A percentile compares a stretch with the other conserved stretches of the same genome.
These are phyloP conservation scores for Sula dactylatra DNA, from an alignment of 2,113 vertebrate genomes.

Conservation along the genomic window DNA sequence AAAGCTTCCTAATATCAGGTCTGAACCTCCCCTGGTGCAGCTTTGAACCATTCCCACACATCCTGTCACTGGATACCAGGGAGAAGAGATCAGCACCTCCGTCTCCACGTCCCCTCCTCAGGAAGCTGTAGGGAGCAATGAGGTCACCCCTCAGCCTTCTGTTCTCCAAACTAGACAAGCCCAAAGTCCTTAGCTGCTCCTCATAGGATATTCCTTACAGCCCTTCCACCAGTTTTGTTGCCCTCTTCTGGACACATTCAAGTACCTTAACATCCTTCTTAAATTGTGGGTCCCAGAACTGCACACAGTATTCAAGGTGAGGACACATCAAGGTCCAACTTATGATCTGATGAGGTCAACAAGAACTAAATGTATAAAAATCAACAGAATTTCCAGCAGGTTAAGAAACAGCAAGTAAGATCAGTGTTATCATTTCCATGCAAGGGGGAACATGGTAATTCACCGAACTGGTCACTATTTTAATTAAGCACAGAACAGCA, in stretches of 20 bases:
- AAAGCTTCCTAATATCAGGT: background rate
- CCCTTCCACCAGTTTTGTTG: background rate
- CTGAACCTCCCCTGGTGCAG: background rate
- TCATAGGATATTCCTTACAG: background rate
- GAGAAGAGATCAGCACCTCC: background rate
- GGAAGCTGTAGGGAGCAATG: background rate
- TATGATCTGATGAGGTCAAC: background rate
- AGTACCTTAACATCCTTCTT: background rate
- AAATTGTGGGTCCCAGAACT: background rate
- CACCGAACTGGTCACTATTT: background rate
- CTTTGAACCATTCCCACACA: fast-evolving
- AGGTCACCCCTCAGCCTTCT: background rate
- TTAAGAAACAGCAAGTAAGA: background rate
- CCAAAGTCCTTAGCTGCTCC: background rate
- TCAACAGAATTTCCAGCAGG: background rate
- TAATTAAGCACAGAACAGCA: background rate
- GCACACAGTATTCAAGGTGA: background rate
- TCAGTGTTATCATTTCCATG: background rate
- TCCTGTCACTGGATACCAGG: background rate
- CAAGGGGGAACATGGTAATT: background rate
- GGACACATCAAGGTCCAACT: background rate
- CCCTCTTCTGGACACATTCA: background rate
- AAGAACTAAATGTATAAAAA: background rate
- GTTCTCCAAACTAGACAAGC: background rate
- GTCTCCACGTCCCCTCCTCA: background rate